Conservation (phyloP, 2,797 vertebrate species). For the Melanotaenia trifasciata region DNA sequence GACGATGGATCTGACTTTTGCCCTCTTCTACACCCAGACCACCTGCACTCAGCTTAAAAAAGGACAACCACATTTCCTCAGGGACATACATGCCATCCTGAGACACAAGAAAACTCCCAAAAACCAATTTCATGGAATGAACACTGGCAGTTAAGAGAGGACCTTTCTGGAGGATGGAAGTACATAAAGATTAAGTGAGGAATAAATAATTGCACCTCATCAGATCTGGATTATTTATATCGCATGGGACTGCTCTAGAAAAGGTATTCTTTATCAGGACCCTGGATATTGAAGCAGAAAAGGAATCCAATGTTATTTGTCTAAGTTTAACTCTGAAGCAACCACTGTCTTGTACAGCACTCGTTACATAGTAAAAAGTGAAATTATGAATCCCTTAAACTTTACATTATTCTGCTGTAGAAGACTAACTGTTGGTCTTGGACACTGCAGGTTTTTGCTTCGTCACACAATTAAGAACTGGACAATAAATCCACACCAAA, state of each 20-base stretch:
- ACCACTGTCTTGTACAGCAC: conserved; percentile 1
- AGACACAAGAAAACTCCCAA: conserved; percentile 13
- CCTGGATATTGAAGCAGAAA: conserved; percentile 8
- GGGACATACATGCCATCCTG: conserved; percentile 49
- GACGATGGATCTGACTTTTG: conserved; percentile 78
- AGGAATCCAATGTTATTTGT: neutral
- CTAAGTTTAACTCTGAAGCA: neutral
- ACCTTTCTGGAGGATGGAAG: conserved; percentile 9
- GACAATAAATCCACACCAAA: conserved; percentile 2
- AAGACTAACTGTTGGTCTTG: neutral
- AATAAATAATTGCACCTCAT: conserved; percentile 6
- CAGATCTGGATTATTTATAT: conserved; percentile 12
- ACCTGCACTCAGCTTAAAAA: conserved; percentile 13
- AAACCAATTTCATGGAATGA: neutral
- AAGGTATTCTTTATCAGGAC: neutral
- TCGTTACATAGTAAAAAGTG: neutral
- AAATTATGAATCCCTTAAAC: neutral
- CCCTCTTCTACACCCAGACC: conserved; percentile 18
- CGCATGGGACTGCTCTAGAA: conserved; percentile 13
- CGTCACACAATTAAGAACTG: neutral
- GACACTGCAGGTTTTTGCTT: neutral
- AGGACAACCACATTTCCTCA: conserved; percentile 54
- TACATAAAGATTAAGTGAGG: neutral
- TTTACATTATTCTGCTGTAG: neutral
- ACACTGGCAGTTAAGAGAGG: neutral